Percentiles rank a stretch among this genome's conserved stretches.
phyloP scores from a whole-genome alignment of 2,797 vertebrate genomes.

The Coilia nasus region DNA sequence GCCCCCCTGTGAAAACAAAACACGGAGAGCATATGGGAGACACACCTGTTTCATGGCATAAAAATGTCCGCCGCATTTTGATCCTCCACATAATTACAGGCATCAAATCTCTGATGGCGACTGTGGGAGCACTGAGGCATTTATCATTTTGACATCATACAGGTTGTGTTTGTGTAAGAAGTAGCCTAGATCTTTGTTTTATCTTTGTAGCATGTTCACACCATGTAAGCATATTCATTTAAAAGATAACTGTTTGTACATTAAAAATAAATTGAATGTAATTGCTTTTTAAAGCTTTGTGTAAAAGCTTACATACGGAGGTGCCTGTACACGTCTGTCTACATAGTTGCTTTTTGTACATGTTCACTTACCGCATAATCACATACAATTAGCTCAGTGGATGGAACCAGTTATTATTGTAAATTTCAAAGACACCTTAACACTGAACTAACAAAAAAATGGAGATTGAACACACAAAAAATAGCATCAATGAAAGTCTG shows the following conservation, averaged over 20 bases:
- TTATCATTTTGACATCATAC: slow-evolving; percentile 30
- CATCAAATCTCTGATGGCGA: slow-evolving; percentile 38
- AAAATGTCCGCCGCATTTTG: slow-evolving; percentile 29
- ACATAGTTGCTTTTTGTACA: not conserved
- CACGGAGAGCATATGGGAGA: slow-evolving; percentile 36
- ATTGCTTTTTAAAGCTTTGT: not conserved
- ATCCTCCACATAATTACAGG: slow-evolving; percentile 47
- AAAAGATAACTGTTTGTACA: not conserved
- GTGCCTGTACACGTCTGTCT: not conserved
- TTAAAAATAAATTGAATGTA: not conserved
- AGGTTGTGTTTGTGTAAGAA: not conserved
- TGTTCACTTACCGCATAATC: not conserved
- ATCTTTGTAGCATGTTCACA: too few relatives aligned
- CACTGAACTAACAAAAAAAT: not conserved
- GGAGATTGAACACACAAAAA: not conserved
- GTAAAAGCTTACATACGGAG: not conserved
- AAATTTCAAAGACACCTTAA: not conserved
- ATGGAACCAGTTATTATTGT: not conserved
- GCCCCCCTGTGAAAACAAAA: not conserved
- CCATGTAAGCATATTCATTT: not conserved
- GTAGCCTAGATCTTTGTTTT: not conserved
- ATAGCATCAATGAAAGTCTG: not conserved
- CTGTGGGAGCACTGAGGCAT: slow-evolving; percentile 4
- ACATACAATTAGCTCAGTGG: not conserved
- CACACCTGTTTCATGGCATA: slow-evolving; percentile 54